phyloP scores from a whole-genome alignment of 2,113 vertebrate species.

The Tupaia tana region DNA sequence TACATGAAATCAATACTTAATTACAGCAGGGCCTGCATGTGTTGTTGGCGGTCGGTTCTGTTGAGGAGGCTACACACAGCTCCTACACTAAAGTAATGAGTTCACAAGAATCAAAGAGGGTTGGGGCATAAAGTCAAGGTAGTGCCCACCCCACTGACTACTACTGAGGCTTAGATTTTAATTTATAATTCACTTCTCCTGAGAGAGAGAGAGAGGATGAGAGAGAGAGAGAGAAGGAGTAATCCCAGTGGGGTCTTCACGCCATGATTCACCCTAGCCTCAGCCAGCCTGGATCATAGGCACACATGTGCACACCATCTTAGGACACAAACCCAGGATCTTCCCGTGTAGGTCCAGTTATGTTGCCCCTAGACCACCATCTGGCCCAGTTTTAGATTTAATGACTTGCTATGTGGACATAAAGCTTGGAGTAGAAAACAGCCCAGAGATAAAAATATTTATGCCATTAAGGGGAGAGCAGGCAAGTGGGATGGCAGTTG shows the following conservation, averaged over 20 bases:
- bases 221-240: too few species aligned
- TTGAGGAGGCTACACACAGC: background rate
- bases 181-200: too few species aligned
- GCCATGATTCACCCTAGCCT: too few species aligned
- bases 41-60: background rate
- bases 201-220: too few species aligned
- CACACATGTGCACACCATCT: too few species aligned
- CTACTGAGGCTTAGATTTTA: background rate
- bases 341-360: too few species aligned
- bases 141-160: background rate
- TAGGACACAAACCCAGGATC: too few species aligned
- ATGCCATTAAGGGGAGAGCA: background rate
- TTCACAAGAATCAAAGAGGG: background rate
- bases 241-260: too few species aligned
- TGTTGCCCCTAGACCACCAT: too few species aligned
- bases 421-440: background rate
- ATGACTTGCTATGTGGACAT: background rate
- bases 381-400: background rate
- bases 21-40: conserved; percentile 6
- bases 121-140: background rate
- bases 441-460: background rate
- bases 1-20: conserved; percentile 78
- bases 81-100: background rate
- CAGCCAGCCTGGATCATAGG: too few species aligned
- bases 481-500: too few species aligned